Base-by-base conservation (phyloP, 2,797 vertebrate species). In the Darevskia mixta region DNA sequence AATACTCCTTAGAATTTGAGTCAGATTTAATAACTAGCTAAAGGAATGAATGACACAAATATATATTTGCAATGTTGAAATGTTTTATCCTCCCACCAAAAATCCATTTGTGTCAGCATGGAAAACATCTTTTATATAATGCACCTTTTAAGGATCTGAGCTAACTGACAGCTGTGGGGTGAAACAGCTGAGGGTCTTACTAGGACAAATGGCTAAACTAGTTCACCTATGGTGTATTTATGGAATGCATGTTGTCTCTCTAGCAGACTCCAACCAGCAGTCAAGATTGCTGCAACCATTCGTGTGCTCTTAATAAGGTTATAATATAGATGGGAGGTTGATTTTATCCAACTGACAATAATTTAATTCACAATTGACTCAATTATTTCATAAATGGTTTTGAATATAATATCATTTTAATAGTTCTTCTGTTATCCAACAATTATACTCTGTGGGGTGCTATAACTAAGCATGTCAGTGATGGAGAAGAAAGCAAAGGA, bases 381-480 rank as follows among this genome's bases (percentile, higher is more conserved):
- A 89, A 76, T 89, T 89, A 89, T 89, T 89, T 89, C 27, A 85
- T 76, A 85, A 89, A 89, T 85, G 55, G 83, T 49, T 79, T 75
- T 73, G 87, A 80, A 45, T 0, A 10, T 76, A 80, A 67, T 11
- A n/a, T 69, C 1, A 0, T 82, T 72, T 89, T 89, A 89, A 85
- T 67, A 81, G 78, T 76, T 89, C 71, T 90, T 82, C 69, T 69
- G 78, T 87, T 43, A 88, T 32, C 3, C 79, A 87, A 35, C 45
- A 87, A 90, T 89, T 32, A 87, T 87, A 13, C 66, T 82, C 88
- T 69, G 79, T 69, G 64, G 88, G 88, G 66, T 89, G 73, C 84
- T 83, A 72, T 82, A 89, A 38, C 72, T 86, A 79, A 43, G 85
- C 32, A 78, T 84, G 10, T 43, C 45, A 8, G 4, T 84, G 45